Base-by-base conservation (phyloP, 2,113 vertebrate genomes). In the Osmerus eperlanus region DNA sequence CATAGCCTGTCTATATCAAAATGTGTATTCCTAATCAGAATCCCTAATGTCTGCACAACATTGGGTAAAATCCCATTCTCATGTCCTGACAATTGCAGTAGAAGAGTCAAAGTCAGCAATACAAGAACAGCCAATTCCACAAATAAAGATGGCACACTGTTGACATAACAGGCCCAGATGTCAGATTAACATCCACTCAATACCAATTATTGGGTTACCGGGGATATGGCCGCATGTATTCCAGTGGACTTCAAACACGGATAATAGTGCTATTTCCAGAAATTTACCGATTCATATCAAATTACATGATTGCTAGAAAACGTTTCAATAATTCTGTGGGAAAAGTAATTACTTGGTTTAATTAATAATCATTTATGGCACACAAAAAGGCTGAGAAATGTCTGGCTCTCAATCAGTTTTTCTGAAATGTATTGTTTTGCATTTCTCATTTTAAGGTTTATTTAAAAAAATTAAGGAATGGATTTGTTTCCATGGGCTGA, bases 191-290 rank as follows among this genome's bases (percentile, higher is more conserved):
- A 28, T 63, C 41, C 36, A 63, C 29, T 28, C 32, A 52, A 18
- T 7, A 19, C 15, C 65, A 76, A 70, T 71, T 51, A 70, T 47
- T 47, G 74, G 11, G 29, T 59, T 32, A 29, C 29, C 36, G 16
- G 28, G 51, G 54, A 36, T 3, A 58, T 41, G 60, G 62, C 25
- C 28, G 15, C 32, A 16, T 63, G 61, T 65, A 11, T 47, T 47
- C 41, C 70, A 72, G 18, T 54, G 60, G 60, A 64, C 23, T 53
- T 63, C 61, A 64, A 55, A 28, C 60, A 71, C 14, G 28, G 25
- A n/a, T 32, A 25, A 53, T 36, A 53, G 23, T 19, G 47, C 70
- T 21, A 62, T 63, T 63, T 47, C 52, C 63, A 53, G 41, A 59
- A 13, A 16, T 71, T 25, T 47, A 47, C 25, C 23, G 28, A 21